Percentiles rank a stretch among this genome's conserved stretches.
These are phyloP conservation scores for Gobiocypris rarus DNA, from an alignment of 2,113 vertebrate species.

Conservation along the genomic window DNA sequence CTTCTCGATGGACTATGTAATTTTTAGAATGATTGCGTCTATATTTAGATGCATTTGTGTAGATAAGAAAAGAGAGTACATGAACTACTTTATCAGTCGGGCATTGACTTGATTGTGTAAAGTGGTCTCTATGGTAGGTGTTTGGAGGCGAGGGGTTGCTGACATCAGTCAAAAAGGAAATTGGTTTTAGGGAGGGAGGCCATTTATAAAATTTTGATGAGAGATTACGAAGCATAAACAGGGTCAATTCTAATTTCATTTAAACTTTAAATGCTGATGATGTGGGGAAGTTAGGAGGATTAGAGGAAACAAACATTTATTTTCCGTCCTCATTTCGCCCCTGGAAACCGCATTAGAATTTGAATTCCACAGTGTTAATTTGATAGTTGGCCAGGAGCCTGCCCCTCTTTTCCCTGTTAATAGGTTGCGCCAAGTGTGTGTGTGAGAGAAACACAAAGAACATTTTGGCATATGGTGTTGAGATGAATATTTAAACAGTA, in stretches of 20 bases:
- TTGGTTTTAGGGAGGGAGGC: neutral
- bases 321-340: slow-evolving; percentile 42
- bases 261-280: neutral
- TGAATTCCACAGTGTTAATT: slow-evolving; percentile 57
- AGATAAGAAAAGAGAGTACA: neutral
- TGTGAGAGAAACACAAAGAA: slow-evolving; percentile 31
- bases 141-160: neutral
- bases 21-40: neutral
- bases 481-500: slow-evolving; percentile 43
- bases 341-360: slow-evolving; percentile 53
- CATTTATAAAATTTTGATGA: slow-evolving; percentile 8
- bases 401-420: slow-evolving; percentile 47
- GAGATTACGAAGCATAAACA: slow-evolving; percentile 12
- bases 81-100: neutral
- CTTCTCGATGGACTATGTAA: neutral
- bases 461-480: slow-evolving; percentile 42
- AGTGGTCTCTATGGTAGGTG: slow-evolving; percentile 19
- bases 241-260: slow-evolving; percentile 13
- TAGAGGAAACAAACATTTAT: slow-evolving; percentile 19
- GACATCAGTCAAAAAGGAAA: neutral
- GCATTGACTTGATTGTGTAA: neutral
- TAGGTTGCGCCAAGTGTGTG: neutral
- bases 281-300: slow-evolving; percentile 3
- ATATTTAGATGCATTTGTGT: neutral
- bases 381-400: slow-evolving; percentile 48